A percentile compares a stretch with the other conserved stretches of the same genome.
phyloP scores from a whole-genome alignment of 2,888 invertebrate species.

The Pammene aurita region DNA sequence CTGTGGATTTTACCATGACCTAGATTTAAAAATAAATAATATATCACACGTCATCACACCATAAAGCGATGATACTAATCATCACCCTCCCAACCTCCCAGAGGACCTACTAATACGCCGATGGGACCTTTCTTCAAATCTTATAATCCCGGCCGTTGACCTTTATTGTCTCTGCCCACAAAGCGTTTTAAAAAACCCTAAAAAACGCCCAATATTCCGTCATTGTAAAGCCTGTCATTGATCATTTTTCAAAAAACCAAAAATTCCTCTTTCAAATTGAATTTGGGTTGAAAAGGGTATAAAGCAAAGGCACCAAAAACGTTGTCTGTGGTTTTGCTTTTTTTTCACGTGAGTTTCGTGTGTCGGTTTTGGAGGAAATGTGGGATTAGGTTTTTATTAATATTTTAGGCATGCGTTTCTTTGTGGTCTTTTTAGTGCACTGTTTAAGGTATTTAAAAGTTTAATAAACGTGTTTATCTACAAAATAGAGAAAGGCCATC shows the following conservation, averaged over 20 bases:
- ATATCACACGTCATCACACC: slow-evolving; percentile 6
- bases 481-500: no score
- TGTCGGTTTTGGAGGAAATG: slow-evolving; percentile 42
- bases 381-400: slow-evolving; percentile 45
- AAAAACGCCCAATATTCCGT: slow-evolving; percentile 68
- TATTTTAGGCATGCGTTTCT: slow-evolving; percentile 30
- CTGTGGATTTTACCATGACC: no score
- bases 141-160: slow-evolving; percentile 60
- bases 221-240: slow-evolving; percentile 79
- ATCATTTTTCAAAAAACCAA: slow-evolving; percentile 80
- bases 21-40: no score
- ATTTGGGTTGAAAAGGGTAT: slow-evolving; percentile 64
- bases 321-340: slow-evolving; percentile 46
- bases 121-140: slow-evolving; percentile 46
- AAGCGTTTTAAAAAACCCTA: slow-evolving; percentile 54
- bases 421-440: slow-evolving; percentile 14
- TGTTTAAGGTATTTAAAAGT: background rate
- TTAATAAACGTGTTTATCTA: no score
- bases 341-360: slow-evolving; percentile 45
- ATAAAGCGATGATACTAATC: slow-evolving; percentile 8
- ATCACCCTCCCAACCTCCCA: slow-evolving; percentile 2
- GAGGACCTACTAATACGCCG: slow-evolving; percentile 23
- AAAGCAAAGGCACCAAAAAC: slow-evolving; percentile 36
- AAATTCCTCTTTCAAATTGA: slow-evolving; percentile 68
- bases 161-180: slow-evolving; percentile 71